Percentiles rank a stretch among this genome's conserved stretches.
Conservation (phyloP, 2,113 vertebrate genomes). For the Micronycteris hirsuta region DNA sequence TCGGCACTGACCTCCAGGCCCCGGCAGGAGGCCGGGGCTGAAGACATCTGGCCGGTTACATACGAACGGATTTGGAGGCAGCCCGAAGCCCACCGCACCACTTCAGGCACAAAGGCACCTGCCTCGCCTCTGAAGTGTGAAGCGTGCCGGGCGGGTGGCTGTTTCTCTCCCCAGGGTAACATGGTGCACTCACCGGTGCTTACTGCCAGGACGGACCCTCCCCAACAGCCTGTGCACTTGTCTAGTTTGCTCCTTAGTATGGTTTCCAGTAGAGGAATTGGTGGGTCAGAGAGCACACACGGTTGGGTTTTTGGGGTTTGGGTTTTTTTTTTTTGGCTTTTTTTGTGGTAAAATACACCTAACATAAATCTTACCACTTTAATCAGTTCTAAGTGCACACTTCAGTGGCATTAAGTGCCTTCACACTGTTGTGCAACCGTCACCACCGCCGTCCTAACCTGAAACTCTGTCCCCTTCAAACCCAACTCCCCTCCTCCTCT, state of each 20-base stretch:
- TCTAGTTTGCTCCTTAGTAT: not conserved
- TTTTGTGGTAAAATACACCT: not conserved
- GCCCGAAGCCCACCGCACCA: not conserved
- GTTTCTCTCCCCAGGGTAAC: not conserved
- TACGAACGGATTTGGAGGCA: not conserved
- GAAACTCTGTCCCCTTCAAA: not conserved
- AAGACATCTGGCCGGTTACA: not conserved
- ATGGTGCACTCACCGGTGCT: not conserved
- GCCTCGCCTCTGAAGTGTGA: not conserved
- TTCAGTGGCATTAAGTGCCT: not conserved
- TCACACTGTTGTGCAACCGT: not conserved
- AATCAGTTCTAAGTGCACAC: not conserved
- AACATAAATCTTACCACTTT: not conserved
- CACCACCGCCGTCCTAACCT: no score
- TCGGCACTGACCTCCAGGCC: no score
- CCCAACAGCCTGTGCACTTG: not conserved
- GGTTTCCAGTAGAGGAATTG: not conserved
- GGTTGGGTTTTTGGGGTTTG: no score
- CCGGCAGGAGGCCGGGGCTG: not conserved
- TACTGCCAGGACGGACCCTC: not conserved
- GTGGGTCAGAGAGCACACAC: not conserved
- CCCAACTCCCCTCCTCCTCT: no score
- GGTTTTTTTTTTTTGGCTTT: not conserved
- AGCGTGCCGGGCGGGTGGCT: accelerated
- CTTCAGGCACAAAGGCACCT: not conserved